Evolutionary conservation across 1,140 invertebrate genomes (phyloP), one percentile per base, ranked within the genome.

Genomic region (Anagrus nilaparvatae): DNA sequence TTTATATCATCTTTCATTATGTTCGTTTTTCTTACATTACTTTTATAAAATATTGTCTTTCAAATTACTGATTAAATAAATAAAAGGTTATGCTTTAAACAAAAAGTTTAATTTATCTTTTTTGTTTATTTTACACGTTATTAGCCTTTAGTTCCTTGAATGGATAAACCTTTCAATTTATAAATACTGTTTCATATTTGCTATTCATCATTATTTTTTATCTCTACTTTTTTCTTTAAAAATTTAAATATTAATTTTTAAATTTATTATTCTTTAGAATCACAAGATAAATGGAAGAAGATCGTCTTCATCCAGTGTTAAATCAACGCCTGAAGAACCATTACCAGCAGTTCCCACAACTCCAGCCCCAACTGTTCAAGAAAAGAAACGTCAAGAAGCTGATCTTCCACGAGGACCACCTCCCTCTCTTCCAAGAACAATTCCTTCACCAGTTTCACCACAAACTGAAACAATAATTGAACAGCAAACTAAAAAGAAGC

Each of bases 321-420:
- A 67, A 43, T 68, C 67, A 20, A 63, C 63, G n/a, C 61, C 68
- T 1, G 59, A 69, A n/a, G 74, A 72, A 18, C 69, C 73, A 5
- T 60, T 70, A 17, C 67, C 70, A 5, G 67, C 68, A 5, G 63
- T 72, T 8, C 61, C 71, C 12, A 72, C 70, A 27, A 71, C 71
- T 1, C 68, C 65, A 6, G 64, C 71, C 1, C 65, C 69, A 9
- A 58, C 63, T 5, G 47, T 63, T 3, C 61, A 60, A 44, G 63
- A 73, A 20, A 72, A 73, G 46, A 70, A 72, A 45, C 64, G 51
- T 44, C 62, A 52, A 4, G 59, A 63, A 23, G 60, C 66, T 5
- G 45, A 57, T 12, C 53, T 65, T 3, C 61, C 63, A 4, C 58
- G 63, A 13, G 61, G 65, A 9, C 63, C 64, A 13, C 58, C 63